Percentiles rank a stretch among this genome's conserved stretches.
phyloP scores from a whole-genome alignment of 2,797 vertebrate species.

The Poeciliopsis presidionis region DNA sequence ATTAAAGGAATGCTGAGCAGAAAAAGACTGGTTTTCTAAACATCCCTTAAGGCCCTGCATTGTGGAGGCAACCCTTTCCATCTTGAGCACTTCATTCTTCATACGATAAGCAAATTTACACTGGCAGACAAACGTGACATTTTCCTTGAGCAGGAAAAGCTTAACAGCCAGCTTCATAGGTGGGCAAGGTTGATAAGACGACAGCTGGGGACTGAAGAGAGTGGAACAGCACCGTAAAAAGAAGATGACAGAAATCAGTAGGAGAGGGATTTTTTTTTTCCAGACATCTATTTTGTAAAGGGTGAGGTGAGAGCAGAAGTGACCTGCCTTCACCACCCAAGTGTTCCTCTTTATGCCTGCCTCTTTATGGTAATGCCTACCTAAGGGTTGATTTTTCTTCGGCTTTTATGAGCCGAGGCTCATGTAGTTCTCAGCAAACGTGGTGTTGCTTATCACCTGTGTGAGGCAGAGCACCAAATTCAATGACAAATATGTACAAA shows the following conservation, averaged over 20 bases:
- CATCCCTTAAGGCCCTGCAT: constrained; percentile 51
- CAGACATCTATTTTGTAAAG: constrained; percentile 42
- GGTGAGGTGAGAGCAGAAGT: constrained; percentile 25
- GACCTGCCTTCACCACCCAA: constrained; percentile 36
- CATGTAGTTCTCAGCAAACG: constrained; percentile 50
- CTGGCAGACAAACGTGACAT: constrained; percentile 64
- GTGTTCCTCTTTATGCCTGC: constrained; percentile 41
- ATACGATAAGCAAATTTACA: constrained; percentile 71
- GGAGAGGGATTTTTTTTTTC: constrained; percentile 46
- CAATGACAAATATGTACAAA: constrained; percentile 22
- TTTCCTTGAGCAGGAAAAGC: constrained; percentile 56
- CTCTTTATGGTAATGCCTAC: constrained; percentile 54
- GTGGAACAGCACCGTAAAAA: constrained; percentile 58
- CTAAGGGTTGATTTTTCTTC: constrained; percentile 55
- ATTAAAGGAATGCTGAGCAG: constrained; percentile 58
- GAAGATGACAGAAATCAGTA: constrained; percentile 59
- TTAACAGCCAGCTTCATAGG: constrained; percentile 68
- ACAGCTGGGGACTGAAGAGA: constrained; percentile 49
- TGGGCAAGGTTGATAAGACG: constrained; percentile 69
- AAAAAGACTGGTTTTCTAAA: constrained; percentile 62
- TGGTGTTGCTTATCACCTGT: constrained; percentile 34
- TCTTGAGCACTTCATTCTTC: constrained; percentile 46
- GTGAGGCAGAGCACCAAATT: constrained; percentile 56
- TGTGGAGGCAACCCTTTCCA: constrained; percentile 57
- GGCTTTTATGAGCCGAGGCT: constrained; percentile 34